Evolutionary conservation across 2,888 invertebrate species (phyloP), one percentile per base, ranked within the genome.

Genomic region (Clepsis dumicolana): DNA sequence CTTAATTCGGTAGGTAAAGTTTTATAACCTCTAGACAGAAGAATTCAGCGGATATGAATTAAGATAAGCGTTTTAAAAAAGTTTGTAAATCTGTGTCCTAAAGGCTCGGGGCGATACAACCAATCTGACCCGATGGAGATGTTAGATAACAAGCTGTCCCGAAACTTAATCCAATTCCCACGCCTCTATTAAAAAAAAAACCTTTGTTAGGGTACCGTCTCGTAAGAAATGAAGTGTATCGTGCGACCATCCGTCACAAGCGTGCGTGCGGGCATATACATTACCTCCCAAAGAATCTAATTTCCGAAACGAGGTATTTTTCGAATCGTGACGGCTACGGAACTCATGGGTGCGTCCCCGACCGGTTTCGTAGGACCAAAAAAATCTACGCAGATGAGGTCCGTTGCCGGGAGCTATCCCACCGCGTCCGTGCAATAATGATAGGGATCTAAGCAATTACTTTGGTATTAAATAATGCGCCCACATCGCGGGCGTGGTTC

Each of bases 381-480:
- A 86, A 84, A 76, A 79, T 78, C 75, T 76, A 75, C 73, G 70
- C 74, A 79, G 78, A 80, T 79, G 80, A 75, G 77, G 76, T 77
- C 79, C 80, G 80, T 82, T 71, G 88, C 89, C 89, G 85, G 88
- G 87, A 91, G 91, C 86, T 79, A 88, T 85, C 78, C 79, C 79
- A 78, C 76, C 74, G 77, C 80, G 82, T 80, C 78, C 77, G 75
- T 80, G 83, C 82, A 81, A 82, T 91, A 90, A 91, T 90, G 88
- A 92, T 91, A 90, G 86, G 85, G 84, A 90, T 89, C 88, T 85
- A 77, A 81, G 85, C 83, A 89, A 91, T 90, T 90, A 89, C 80
- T 84, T 82, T 77, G 78, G 76, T 80, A 86, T 87, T 83, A 86
- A 82, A 85, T 81, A 83, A 87, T 80, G 83, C 80, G 75, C 79